These are phyloP conservation scores for Nasonia giraulti DNA, from an alignment of 1,140 invertebrate species.

Conservation along the genomic window DNA sequence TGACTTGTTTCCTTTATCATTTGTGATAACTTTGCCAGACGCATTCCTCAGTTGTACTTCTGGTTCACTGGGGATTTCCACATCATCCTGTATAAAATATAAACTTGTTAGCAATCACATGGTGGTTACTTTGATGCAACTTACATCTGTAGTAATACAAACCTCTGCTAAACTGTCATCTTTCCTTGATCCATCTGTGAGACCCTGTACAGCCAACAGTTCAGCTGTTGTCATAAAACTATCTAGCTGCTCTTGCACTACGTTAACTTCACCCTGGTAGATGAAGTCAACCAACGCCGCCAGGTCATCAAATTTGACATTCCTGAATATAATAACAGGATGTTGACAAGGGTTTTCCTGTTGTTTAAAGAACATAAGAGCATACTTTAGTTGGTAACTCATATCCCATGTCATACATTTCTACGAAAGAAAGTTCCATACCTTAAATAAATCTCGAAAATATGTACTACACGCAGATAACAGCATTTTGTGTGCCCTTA, in stretches of 20 bases:
- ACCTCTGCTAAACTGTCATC: constrained; percentile 71
- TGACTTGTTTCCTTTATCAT: constrained; percentile 68
- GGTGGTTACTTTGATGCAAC: not conserved
- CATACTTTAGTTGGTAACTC: not conserved
- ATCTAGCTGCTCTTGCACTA: constrained; percentile 78
- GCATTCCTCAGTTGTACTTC: constrained; percentile 72
- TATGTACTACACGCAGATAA: constrained; percentile 88
- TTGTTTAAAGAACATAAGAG: not conserved
- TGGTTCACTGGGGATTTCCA: constrained; percentile 72
- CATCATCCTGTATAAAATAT: constrained; percentile 65
- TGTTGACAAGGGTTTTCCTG: constrained; percentile 88
- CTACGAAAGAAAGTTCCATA: constrained; percentile 55
- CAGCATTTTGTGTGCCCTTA: constrained; percentile 90
- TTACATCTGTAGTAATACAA: constrained; percentile 39
- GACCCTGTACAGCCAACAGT: constrained; percentile 79
- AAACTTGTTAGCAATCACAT: not conserved
- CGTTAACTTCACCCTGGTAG: constrained; percentile 84
- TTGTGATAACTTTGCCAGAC: constrained; percentile 66
- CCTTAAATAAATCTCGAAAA: constrained; percentile 87
- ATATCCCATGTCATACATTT: not conserved
- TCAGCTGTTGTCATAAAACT: constrained; percentile 80
- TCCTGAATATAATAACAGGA: constrained; percentile 90
- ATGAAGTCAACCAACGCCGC: constrained; percentile 89
- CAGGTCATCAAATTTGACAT: constrained; percentile 88
- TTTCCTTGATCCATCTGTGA: constrained; percentile 75